Evolutionary conservation across 2,888 invertebrate species (phyloP).

Genomic region (Polydrusus cervinus): DNA sequence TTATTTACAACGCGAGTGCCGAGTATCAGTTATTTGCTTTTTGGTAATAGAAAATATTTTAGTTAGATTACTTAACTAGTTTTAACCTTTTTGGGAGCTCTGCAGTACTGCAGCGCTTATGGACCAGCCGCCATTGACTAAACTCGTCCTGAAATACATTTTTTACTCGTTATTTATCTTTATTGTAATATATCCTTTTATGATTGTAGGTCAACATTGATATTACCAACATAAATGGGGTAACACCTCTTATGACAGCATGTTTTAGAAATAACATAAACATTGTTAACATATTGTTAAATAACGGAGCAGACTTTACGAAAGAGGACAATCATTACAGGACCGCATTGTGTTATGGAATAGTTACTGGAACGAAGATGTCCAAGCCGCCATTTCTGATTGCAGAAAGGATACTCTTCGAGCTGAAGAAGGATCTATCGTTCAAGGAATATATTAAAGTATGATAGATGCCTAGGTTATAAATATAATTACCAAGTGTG

Average conservation of each 20-base stretch:
- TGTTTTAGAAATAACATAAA: conserved; percentile 66
- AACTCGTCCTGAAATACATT: no score
- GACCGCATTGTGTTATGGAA: conserved; percentile 68
- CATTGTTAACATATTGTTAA: conserved; percentile 64
- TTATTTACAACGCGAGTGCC: no score
- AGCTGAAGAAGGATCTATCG: conserved; percentile 60
- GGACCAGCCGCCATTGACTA: no score
- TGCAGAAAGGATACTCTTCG: conserved; percentile 62
- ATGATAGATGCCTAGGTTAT: conserved; percentile 23
- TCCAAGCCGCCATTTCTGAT: conserved; percentile 61
- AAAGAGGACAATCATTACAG: conserved; percentile 67
- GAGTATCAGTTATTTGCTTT: no score
- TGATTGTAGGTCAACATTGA: conserved; percentile 63
- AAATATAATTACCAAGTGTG: neutral
- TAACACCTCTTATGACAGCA: conserved; percentile 70
- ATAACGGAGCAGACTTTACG: conserved; percentile 63
- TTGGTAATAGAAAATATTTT: no score
- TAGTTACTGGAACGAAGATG: conserved; percentile 66
- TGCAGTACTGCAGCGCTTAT: no score
- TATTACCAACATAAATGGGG: conserved; percentile 65
- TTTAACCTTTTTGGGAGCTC: no score
- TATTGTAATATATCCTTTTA: neutral
- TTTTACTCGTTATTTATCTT: no score
- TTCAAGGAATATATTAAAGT: conserved; percentile 66
- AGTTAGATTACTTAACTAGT: no score